Conservation (phyloP, 2,888 invertebrate species). For the Sesia bembeciformis region DNA sequence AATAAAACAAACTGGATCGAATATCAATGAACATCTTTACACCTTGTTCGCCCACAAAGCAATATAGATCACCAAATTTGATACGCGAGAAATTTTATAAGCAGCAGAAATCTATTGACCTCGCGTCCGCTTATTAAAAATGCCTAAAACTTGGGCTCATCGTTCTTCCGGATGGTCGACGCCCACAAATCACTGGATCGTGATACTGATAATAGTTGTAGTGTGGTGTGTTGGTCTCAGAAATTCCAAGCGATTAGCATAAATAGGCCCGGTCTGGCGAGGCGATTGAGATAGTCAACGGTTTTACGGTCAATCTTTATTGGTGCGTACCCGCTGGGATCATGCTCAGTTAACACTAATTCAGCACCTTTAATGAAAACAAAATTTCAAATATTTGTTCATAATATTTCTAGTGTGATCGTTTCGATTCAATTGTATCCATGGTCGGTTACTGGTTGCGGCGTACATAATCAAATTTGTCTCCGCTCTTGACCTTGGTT, state of each 20-base stretch:
- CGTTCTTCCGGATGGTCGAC: constrained; percentile 38
- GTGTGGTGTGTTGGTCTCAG: constrained; percentile 26
- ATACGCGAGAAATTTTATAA: constrained; percentile 38
- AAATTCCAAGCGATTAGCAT: constrained; percentile 45
- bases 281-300: constrained; percentile 31
- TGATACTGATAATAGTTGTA: constrained; percentile 23
- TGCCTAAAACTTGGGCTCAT: constrained; percentile 26
- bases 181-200: constrained; percentile 38
- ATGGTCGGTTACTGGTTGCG: constrained; percentile 15
- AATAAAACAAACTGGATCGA: constrained; percentile 19
- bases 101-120: constrained; percentile 36
- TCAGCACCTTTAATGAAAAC: too few relatives aligned
- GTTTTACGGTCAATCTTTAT: constrained; percentile 14
- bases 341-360: too few relatives aligned
- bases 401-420: too few relatives aligned
- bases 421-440: neutral
- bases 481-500: constrained; percentile 49
- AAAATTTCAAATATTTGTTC: too few relatives aligned
- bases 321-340: too few relatives aligned
- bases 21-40: constrained; percentile 33
- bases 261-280: constrained; percentile 35
- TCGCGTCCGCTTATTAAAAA: constrained; percentile 30
- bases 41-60: constrained; percentile 30
- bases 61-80: constrained; percentile 25
- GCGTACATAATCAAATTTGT: constrained; percentile 32